Evolutionary conservation across 1,140 invertebrate genomes (phyloP).

Genomic region (Theocolax elegans): DNA sequence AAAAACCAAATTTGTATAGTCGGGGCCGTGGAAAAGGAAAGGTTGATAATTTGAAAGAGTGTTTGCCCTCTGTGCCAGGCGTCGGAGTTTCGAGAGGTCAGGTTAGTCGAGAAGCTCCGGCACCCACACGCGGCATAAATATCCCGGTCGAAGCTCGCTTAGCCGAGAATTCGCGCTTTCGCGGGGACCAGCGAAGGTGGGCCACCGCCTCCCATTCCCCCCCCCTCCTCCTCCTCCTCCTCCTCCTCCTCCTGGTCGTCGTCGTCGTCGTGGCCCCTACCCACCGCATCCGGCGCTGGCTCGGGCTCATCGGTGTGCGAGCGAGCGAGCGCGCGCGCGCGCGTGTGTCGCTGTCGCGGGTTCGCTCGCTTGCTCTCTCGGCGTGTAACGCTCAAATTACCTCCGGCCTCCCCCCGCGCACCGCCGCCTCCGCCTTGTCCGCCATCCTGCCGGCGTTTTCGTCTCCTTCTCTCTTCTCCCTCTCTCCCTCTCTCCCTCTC

Average conservation of each 20-base stretch:
- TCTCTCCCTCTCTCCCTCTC: constrained; percentile 12
- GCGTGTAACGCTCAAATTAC: constrained; percentile 67
- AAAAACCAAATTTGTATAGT: too few relatives aligned
- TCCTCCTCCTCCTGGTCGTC: constrained; percentile 45
- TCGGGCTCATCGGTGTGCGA: constrained; percentile 58
- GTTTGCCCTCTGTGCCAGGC: too few relatives aligned
- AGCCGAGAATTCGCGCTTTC: too few relatives aligned
- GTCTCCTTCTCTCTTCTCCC: constrained; percentile 4
- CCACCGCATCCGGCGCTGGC: neutral
- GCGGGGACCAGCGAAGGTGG: neutral
- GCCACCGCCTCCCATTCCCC: too few relatives aligned
- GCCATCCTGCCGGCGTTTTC: constrained; percentile 33
- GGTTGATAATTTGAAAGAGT: too few relatives aligned
- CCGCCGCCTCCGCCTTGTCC: constrained; percentile 5
- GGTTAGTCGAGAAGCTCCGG: too few relatives aligned
- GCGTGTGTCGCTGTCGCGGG: constrained; percentile 49
- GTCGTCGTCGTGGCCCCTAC: constrained; percentile 27
- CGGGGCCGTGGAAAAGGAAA: too few relatives aligned
- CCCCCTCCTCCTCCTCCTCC: constrained; percentile 54
- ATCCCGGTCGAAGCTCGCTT: too few relatives aligned
- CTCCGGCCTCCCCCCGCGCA: constrained; percentile 45
- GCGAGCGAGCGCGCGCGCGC: too few relatives aligned
- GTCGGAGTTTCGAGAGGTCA: too few relatives aligned
- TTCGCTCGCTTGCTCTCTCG: constrained; percentile 53
- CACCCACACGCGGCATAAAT: too few relatives aligned